phyloP scores from a whole-genome alignment of 2,113 vertebrate species.

The Chlorodrepanis virens region DNA sequence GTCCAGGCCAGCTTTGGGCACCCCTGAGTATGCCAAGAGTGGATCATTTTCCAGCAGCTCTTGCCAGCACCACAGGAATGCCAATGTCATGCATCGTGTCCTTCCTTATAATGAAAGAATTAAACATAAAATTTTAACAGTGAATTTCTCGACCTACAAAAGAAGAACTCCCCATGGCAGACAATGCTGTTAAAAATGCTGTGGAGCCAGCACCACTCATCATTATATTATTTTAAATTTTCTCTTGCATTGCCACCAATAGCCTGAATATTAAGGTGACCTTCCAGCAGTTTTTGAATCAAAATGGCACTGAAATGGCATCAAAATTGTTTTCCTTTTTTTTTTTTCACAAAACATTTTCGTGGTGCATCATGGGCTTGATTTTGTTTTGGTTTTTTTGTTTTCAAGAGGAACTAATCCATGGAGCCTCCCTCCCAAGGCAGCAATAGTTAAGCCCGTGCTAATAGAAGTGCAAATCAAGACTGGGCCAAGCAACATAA shows the following conservation, averaged over 20 bases:
- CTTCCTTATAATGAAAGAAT: not conserved
- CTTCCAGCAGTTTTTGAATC: not conserved
- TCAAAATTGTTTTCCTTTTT: not conserved
- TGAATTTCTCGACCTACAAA: not conserved
- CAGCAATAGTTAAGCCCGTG: not conserved
- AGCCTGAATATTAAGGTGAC: not conserved
- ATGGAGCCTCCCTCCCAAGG: not conserved
- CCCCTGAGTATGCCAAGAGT: rapidly evolving
- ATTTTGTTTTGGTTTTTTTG: not conserved
- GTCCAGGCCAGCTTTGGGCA: not conserved
- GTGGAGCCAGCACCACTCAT: not conserved
- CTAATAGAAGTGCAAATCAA: slow-evolving; percentile 18
- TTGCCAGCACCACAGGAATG: not conserved
- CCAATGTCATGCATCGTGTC: rapidly evolving
- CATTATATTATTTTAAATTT: not conserved
- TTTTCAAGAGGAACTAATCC: not conserved
- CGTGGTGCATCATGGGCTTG: not conserved
- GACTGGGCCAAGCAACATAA: not conserved
- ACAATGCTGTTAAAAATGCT: not conserved
- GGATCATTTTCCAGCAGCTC: not conserved
- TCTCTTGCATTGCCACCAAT: not conserved
- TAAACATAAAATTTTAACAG: not conserved
- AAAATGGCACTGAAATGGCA: not conserved
- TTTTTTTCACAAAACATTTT: not conserved
- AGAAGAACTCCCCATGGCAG: not conserved